Evolutionary conservation across 2,797 vertebrate genomes (phyloP), one percentile per base, ranked within the genome.

Genomic region (Mus minutoides): DNA sequence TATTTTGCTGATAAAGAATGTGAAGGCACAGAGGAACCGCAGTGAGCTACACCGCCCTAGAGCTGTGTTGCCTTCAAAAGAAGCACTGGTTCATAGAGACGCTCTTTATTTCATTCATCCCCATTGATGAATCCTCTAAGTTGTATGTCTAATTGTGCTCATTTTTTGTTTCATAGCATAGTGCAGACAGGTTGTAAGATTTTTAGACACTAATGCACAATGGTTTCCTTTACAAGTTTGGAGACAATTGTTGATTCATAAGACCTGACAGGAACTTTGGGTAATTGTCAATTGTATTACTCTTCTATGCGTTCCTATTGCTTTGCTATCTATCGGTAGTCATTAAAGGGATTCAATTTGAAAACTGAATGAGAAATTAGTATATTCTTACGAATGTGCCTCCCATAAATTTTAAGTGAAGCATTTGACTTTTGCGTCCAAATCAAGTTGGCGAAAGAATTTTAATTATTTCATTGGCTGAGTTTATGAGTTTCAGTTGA

Each of bases 341-440:
- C 90, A 95, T 97, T 97, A 92, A 95, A 97, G 97, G 97, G 98
- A 97, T 98, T 94, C 97, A 73, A 0, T 98, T 97, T 97, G 97
- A 96, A 98, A 98, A 96, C 78, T 91, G 96, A 98, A 97, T 97
- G 97, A 98, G 98, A 97, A 98, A 97, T 98, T 92, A 95, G 96
- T 0, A 26, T 93, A 94, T 97, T 97, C 97, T 98, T 31, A 7
- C 91, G 93, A 97, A 95, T 90, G 16, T 76, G 79, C 96, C 92
- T 98, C 97, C 95, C 69, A 97, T 98, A 95, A 98, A 97, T 98
- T 98, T 98, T 97, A 98, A 98, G 98, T 98, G 97, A 96, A 97
- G 93, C 83, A 93, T 95, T 97, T 46, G 92, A 86, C 96, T 97
- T 98, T 97, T 96, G 97, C 88, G 62, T 97, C 94, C 97, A 98